Evolutionary conservation across 1,140 invertebrate genomes (phyloP).

Genomic region (Meloidogyne hapla): DNA sequence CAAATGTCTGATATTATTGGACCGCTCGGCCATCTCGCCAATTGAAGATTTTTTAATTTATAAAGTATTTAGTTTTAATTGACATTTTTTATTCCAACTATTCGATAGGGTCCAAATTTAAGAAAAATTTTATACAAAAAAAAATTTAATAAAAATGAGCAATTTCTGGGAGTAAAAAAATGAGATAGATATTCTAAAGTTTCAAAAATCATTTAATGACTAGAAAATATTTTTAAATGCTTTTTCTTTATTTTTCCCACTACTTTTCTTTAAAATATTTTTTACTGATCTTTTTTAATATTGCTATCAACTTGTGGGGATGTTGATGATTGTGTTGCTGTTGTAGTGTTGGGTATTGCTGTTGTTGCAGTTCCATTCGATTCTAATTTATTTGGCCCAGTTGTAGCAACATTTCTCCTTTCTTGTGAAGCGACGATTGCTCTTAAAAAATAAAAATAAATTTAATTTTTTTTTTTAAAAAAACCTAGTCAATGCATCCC

Average conservation of each 20-base stretch:
- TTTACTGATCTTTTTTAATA: conserved; percentile 46
- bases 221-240: not conserved
- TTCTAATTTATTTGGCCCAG: conserved; percentile 26
- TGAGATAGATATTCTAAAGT: not conserved
- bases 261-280: not conserved
- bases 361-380: conserved; percentile 42
- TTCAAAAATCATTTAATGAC: not conserved
- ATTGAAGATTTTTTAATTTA: too few relatives aligned
- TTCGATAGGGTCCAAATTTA: not conserved
- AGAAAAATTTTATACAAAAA: not conserved
- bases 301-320: not conserved
- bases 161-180: not conserved
- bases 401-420: conserved; percentile 26
- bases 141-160: not conserved
- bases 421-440: conserved; percentile 47
- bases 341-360: not conserved
- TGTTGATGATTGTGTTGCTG: not conserved
- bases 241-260: not conserved
- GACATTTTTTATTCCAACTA: too few relatives aligned
- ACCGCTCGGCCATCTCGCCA: too few relatives aligned
- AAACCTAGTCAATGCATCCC: conserved; percentile 77
- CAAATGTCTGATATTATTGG: too few relatives aligned
- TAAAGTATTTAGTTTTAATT: too few relatives aligned
- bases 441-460: conserved; percentile 31
- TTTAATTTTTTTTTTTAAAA: not conserved